A percentile compares a stretch with the other conserved stretches of the same genome.
These are phyloP conservation scores for Philypnodon macrostomus DNA, from an alignment of 2,797 vertebrate species.

Conservation along the genomic window DNA sequence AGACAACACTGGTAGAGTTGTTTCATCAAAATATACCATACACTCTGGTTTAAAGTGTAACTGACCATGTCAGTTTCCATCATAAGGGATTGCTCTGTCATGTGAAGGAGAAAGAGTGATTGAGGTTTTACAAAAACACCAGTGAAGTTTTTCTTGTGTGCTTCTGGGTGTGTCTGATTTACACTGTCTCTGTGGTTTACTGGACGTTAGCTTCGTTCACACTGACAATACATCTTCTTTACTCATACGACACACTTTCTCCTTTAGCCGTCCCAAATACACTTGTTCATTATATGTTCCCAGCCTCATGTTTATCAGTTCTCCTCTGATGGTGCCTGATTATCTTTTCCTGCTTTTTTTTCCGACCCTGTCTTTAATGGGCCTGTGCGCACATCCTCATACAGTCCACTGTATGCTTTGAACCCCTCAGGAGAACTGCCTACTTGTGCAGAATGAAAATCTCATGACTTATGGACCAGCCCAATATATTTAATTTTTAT, in stretches of 20 bases:
- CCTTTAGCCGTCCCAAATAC: not conserved
- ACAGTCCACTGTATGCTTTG: constrained; percentile 5
- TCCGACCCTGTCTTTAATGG: constrained; percentile 38
- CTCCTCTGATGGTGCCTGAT: constrained; percentile 44
- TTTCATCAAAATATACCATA: not conserved
- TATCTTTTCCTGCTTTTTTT: constrained; percentile 56
- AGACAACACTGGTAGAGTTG: not conserved
- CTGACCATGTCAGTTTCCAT: not conserved
- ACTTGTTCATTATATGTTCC: constrained; percentile 2
- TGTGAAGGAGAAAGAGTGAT: constrained; percentile 23
- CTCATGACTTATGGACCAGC: not conserved
- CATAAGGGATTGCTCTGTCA: constrained; percentile 3
- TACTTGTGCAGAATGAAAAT: constrained; percentile 10
- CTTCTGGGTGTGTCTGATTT: constrained; percentile 1
- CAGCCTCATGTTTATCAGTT: constrained; percentile 29
- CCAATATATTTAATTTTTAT: not conserved
- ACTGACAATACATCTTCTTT: not conserved
- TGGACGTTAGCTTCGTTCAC: constrained; percentile 11
- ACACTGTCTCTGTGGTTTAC: constrained; percentile 25
- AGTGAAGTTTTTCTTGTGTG: constrained; percentile 13
- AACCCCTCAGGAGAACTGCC: constrained; percentile 14
- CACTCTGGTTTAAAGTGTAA: not conserved
- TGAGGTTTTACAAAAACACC: constrained; percentile 12
- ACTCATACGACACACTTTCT: not conserved
- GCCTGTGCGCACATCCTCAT: constrained; percentile 18